Base-by-base conservation (phyloP, 1,140 invertebrate genomes). In the Drosophila yakuba region DNA sequence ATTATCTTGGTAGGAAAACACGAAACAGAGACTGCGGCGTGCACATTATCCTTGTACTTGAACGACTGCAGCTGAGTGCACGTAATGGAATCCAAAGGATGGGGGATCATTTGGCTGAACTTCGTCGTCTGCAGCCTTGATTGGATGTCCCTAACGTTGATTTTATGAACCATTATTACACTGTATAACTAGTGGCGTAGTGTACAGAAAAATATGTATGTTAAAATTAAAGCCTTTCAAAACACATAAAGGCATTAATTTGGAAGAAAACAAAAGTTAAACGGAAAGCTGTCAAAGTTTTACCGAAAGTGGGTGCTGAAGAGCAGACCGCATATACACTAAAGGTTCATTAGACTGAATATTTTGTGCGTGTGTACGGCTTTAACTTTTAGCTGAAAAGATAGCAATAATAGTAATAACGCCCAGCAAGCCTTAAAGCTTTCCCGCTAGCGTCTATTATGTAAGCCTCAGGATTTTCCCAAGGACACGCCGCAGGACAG, bases 41-140 rank as follows among this genome's bases (percentile, higher is more conserved):
- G 69, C 47, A 66, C 60, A 77, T 79, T 88, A 86, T 83, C 83
- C 83, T 89, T 88, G 83, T 80, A 88, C 83, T 88, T 88, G 83
- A 89, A 86, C 76, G 81, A 57, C 71, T 86, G 75, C 83, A 83
- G 51, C 59, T 79, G 73, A 89, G 83, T 88, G 84, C 72, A 88
- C 79, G 64, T 86, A 83, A 86, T 89, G 88, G 79, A 86, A 83
- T 62, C 44, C 71, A 73, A 59, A 76, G 75, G 63, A 83, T 80
- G 15, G 48, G 48, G 51, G 68, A 47, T 45, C 47, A 71, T 32
- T 63, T 68, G 56, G 50, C 60, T 55, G 64, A 55, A 76, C 38
- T 60, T 50, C 72, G 61, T 58, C 43, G 72, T 47, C 54, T 71
- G 64, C 43, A 32, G 67, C 64, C 59, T 63, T 63, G 52, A 73